Conservation (phyloP, 2,888 invertebrate species). For the Tetranychus piercei region DNA sequence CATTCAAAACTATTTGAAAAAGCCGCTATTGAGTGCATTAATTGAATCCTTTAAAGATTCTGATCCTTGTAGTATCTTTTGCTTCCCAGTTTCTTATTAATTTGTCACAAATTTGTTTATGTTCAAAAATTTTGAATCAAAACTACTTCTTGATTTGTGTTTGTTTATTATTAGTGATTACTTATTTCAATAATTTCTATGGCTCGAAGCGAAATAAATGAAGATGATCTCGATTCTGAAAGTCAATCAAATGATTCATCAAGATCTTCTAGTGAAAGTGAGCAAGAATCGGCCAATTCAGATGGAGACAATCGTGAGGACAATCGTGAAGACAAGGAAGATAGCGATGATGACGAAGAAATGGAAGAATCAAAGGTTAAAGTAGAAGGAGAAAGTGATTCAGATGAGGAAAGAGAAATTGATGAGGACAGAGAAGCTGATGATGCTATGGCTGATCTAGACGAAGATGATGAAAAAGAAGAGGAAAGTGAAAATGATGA, state of each 20-base stretch:
- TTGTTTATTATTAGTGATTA: no score
- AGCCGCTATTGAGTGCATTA: no score
- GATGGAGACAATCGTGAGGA: neutral
- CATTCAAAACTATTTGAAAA: no score
- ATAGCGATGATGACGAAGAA: neutral
- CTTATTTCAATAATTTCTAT: no score
- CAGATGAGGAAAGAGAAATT: neutral
- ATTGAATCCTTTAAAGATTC: no score
- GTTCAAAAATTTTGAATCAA: no score
- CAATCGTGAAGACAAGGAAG: neutral
- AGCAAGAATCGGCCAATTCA: neutral
- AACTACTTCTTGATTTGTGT: no score
- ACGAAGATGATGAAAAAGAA: neutral
- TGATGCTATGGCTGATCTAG: neutral
- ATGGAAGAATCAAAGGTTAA: neutral
- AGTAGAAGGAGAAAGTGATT: slow-evolving; percentile 7
- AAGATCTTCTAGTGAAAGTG: neutral
- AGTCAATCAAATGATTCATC: neutral
- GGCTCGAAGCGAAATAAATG: neutral
- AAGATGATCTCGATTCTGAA: neutral
- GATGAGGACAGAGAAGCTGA: neutral
- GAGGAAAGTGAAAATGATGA: neutral
- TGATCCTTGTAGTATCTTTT: no score
- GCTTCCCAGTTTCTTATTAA: no score
- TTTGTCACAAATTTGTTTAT: no score